Evolutionary conservation across 2,113 vertebrate species (phyloP).

Genomic region (Setophaga kirtlandii): DNA sequence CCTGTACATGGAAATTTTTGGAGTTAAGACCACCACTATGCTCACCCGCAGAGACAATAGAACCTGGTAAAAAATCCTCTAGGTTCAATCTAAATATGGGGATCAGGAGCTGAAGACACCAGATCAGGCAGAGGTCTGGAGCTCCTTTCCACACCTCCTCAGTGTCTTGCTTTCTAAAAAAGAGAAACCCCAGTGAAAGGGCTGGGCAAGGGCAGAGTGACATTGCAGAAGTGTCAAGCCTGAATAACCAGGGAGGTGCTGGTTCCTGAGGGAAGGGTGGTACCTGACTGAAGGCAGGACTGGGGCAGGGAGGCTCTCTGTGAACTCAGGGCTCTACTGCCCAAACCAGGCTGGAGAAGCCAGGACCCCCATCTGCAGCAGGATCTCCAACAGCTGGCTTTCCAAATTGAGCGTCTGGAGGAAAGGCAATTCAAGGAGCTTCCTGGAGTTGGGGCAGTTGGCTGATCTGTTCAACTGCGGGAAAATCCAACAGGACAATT

Average conservation of each 20-base stretch:
- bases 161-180: not conserved
- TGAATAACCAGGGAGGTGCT: not conserved
- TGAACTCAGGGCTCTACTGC: not conserved
- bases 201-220: not conserved
- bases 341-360: not conserved
- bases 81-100: not conserved
- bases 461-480: not conserved
- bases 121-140: rapidly evolving
- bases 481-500: not conserved
- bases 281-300: not conserved
- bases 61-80: not conserved
- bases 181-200: not conserved
- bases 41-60: rapidly evolving
- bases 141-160: not conserved
- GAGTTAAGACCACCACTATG: not conserved
- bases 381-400: not conserved
- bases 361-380: not conserved
- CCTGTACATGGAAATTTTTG: not conserved
- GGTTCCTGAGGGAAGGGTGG: not conserved
- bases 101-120: not conserved
- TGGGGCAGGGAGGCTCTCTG: rapidly evolving
- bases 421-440: not conserved
- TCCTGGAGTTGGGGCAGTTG: rapidly evolving
- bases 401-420: rapidly evolving
- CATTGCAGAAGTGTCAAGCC: not conserved